Percentiles rank a stretch among this genome's conserved stretches.
Evolutionary conservation across 2,888 invertebrate genomes (phyloP).

Genomic region (Sminthurinus aureus): DNA sequence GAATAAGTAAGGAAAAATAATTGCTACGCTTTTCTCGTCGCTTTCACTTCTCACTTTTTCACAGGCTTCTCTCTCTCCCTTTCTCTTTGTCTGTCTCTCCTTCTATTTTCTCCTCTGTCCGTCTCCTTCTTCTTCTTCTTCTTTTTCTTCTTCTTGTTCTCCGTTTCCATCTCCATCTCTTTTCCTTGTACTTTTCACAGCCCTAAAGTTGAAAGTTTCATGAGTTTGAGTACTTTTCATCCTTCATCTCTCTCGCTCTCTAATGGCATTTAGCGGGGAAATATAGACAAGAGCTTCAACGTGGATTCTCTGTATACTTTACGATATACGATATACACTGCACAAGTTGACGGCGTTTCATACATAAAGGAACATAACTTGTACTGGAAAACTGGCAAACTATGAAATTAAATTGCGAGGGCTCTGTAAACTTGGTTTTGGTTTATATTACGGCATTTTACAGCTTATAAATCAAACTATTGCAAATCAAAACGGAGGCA

Average conservation of each 20-base stretch:
- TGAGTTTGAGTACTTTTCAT: neutral
- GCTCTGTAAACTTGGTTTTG: neutral
- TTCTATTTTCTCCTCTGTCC: neutral
- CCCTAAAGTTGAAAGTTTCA: slow-evolving; percentile 1
- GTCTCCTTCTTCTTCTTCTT: neutral
- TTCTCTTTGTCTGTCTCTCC: neutral
- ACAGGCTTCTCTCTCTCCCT: no score
- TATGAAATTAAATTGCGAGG: neutral
- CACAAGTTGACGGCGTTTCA: neutral
- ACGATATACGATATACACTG: neutral
- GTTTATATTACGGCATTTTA: slow-evolving; percentile 5
- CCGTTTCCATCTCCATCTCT: neutral
- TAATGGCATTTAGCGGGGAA: neutral
- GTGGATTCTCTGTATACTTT: no score
- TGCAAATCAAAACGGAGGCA: neutral
- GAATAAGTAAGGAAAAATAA: slow-evolving; percentile 28
- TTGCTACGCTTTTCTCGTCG: neutral
- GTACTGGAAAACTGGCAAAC: neutral
- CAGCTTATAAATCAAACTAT: slow-evolving; percentile 2
- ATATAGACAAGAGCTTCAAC: neutral
- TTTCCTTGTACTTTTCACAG: neutral
- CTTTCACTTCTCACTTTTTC: neutral
- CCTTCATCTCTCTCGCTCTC: neutral
- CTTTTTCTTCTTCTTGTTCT: neutral
- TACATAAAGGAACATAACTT: neutral